Evolutionary conservation across 2,113 vertebrate species (phyloP).

Genomic region (Tapirus terrestris): DNA sequence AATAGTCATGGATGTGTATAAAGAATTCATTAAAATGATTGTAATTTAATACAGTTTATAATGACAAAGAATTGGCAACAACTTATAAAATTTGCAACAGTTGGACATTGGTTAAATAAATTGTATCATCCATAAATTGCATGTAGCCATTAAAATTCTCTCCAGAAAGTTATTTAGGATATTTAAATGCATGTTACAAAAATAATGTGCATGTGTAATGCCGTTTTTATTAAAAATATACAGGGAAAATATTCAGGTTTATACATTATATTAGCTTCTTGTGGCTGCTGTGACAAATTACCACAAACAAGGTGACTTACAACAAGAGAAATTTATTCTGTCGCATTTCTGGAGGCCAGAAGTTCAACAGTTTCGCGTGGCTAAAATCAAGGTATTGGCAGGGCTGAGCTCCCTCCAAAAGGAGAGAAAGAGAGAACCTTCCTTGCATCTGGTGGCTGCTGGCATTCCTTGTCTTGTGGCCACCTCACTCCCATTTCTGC

Average conservation of each 20-base stretch:
- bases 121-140: not conserved
- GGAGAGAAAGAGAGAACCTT: not conserved
- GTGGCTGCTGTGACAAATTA: not conserved
- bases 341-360: not conserved
- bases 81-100: not conserved
- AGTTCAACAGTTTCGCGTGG: not conserved
- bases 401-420: not conserved
- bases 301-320: not conserved
- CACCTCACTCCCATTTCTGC: not conserved
- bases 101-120: not conserved
- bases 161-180: not conserved
- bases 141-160: not conserved
- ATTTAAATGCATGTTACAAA: not conserved
- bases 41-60: not conserved
- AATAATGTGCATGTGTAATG: not conserved
- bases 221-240: not conserved
- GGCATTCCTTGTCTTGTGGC: too few relatives aligned
- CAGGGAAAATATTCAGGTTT: not conserved
- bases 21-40: not conserved
- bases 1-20: not conserved
- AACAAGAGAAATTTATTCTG: not conserved
- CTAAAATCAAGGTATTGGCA: not conserved
- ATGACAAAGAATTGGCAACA: not conserved
- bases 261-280: not conserved
- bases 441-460: accelerated